These are phyloP conservation scores for Microtus oregoni DNA, from an alignment of 2,113 vertebrate genomes.

Conservation along the genomic window DNA sequence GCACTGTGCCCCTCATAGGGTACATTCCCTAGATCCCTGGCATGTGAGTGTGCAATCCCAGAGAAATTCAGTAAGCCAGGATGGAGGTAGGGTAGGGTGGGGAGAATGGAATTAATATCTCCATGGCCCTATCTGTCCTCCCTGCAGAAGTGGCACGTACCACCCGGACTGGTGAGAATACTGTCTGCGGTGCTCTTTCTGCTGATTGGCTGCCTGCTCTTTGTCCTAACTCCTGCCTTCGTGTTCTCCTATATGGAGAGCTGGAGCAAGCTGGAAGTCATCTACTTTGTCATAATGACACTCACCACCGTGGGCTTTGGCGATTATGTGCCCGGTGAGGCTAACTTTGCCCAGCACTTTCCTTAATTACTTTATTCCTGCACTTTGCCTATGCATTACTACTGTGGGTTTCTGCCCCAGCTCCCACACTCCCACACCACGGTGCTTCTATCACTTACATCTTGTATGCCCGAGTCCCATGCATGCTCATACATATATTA, in stretches of 20 bases:
- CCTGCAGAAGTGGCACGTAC: slow-evolving; percentile 90
- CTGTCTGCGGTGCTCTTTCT: slow-evolving; percentile 94
- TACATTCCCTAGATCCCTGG: not conserved
- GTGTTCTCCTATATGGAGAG: slow-evolving; percentile 91
- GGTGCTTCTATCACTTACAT: not conserved
- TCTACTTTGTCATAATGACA: slow-evolving; percentile 95
- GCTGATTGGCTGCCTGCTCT: slow-evolving; percentile 93
- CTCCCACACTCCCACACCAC: not conserved
- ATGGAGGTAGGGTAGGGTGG: not conserved
- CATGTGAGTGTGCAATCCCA: not conserved
- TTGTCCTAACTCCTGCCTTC: slow-evolving; percentile 91
- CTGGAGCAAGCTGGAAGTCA: slow-evolving; percentile 91
- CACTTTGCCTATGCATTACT: not conserved
- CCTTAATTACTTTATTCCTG: not conserved
- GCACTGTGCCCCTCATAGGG: not conserved
- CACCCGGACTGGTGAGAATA: slow-evolving; percentile 90
- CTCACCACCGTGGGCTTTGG: slow-evolving; percentile 96
- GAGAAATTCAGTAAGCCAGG: not conserved
- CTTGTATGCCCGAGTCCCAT: not conserved
- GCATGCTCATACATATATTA: not conserved
- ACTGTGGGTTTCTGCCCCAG: not conserved
- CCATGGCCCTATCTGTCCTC: not conserved
- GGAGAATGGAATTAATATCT: not conserved
- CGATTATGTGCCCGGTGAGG: slow-evolving; percentile 93
- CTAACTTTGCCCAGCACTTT: not conserved